These are phyloP conservation scores for Buceros bicornis DNA, from an alignment of 2,797 vertebrate species.

Conservation along the genomic window DNA sequence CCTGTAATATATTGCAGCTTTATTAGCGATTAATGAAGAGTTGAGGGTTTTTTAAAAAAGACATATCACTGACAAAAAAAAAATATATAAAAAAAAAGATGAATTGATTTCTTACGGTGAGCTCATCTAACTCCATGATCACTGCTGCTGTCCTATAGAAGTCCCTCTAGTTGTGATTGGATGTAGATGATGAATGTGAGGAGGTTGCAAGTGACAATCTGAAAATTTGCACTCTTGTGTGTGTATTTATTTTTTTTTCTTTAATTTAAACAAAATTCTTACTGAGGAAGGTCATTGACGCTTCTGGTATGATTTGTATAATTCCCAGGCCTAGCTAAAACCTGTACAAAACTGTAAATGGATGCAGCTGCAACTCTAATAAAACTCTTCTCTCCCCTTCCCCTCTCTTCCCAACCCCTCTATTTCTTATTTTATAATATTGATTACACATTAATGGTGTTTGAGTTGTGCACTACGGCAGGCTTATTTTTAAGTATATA, in stretches of 20 bases:
- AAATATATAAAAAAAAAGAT: neutral
- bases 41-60: constrained; percentile 69
- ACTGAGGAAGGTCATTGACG: constrained; percentile 75
- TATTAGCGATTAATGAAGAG: constrained; percentile 71
- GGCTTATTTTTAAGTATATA: constrained; percentile 83
- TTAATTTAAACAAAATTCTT: constrained; percentile 78
- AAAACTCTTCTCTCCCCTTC: constrained; percentile 65
- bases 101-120: constrained; percentile 70
- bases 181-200: constrained; percentile 85
- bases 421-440: constrained; percentile 83
- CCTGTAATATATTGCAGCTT: constrained; percentile 78
- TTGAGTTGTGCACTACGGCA: constrained; percentile 84
- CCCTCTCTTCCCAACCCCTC: constrained; percentile 61
- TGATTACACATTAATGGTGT: constrained; percentile 81
- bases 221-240: constrained; percentile 87
- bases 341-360: constrained; percentile 78
- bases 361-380: constrained; percentile 79
- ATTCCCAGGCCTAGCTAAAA: constrained; percentile 78
- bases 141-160: constrained; percentile 78
- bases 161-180: constrained; percentile 79
- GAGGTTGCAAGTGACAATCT: constrained; percentile 90
- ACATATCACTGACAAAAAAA: constrained; percentile 66
- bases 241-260: constrained; percentile 82
- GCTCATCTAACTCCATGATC: constrained; percentile 74
- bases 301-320: constrained; percentile 79